Base-by-base conservation (phyloP, 2,888 invertebrate species). In the Tetramorium bicarinatum region DNA sequence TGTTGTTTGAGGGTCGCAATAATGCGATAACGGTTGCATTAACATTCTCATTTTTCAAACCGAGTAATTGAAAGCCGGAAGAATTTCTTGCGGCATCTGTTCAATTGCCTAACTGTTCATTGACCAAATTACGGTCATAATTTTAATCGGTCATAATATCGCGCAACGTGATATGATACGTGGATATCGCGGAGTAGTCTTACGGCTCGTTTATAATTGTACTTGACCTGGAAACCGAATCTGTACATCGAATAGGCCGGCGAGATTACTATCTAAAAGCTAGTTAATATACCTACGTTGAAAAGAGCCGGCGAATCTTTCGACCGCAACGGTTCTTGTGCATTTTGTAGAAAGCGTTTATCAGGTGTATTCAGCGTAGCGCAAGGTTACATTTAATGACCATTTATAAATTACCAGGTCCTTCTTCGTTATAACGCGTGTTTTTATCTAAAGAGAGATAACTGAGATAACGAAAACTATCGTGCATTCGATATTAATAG, bases 271-370 rank as follows among this genome's bases (percentile, higher is more conserved):
- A 76, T 76, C 54, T 38, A 34, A 7, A 52, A 38, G 7, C 18
- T 1, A 25, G 18, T 38, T 64, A 52, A 64, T 25, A 38, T 34
- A n/a, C n/a, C n/a, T n/a, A 52, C 15, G 34, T 21, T 25, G 56
- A 76, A 52, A n/a, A 49, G 52, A 52, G 3, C 44, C 47, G 13
- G 59, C 18, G 64, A 62, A 83, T 62, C 62, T 25, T 52, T 76
- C 41, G 29, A 83, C 52, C 56, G 54, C 44, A 83, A 83, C 77
- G 62, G 6, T 69, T 64, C 44, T 44, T 64, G 21, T 76, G 49
- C 52, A 13, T 49, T 76, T 76, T 76, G 64, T 34, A 25, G 44
- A 61, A 69, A 61, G 61, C 34, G 44, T 64, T 81, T 82, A 74
- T 82, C 82, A 64, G 13, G 71, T 11, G 69, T 49, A 21, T 62